These are phyloP conservation scores for Scylla paramamosain DNA, from an alignment of 1,140 invertebrate species.

Conservation along the genomic window DNA sequence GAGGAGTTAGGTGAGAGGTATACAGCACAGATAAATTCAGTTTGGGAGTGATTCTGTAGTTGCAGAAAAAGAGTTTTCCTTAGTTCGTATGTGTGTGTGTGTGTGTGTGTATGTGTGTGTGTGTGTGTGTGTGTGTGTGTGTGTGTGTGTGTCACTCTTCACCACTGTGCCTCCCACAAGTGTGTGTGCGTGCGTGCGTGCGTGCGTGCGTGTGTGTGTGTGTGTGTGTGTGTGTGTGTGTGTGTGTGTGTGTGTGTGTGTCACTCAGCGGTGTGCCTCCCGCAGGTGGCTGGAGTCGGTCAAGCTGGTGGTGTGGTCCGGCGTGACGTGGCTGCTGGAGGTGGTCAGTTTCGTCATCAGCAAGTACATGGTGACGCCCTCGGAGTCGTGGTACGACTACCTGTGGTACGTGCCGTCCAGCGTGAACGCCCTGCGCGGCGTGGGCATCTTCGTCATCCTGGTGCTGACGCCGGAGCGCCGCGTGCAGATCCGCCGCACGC, in stretches of 20 bases:
- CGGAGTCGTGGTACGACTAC: conserved; percentile 76
- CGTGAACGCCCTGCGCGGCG: conserved; percentile 73
- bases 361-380: conserved; percentile 55
- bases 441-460: conserved; percentile 75
- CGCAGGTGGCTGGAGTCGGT: conserved; percentile 75
- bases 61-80: too few species aligned
- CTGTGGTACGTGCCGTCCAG: conserved; percentile 75
- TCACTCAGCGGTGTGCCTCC: too few species aligned
- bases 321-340: conserved; percentile 75
- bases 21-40: too few species aligned
- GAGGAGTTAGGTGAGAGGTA: too few species aligned
- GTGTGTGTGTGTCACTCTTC: conserved; percentile 16
- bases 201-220: not conserved
- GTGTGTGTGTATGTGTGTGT: too few species aligned
- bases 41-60: too few species aligned
- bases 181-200: conserved; percentile 10
- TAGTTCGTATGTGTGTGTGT: too few species aligned
- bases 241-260: too few species aligned
- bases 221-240: too few species aligned
- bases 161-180: too few species aligned
- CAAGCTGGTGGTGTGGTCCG: conserved; percentile 76
- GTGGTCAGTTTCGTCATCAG: conserved; percentile 70
- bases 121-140: not conserved
- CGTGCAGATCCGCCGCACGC: conserved; percentile 49
- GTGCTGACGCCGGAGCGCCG: conserved; percentile 71